Evolutionary conservation across 1,140 invertebrate genomes (phyloP).

Genomic region (Drosophila parabipectinata): DNA sequence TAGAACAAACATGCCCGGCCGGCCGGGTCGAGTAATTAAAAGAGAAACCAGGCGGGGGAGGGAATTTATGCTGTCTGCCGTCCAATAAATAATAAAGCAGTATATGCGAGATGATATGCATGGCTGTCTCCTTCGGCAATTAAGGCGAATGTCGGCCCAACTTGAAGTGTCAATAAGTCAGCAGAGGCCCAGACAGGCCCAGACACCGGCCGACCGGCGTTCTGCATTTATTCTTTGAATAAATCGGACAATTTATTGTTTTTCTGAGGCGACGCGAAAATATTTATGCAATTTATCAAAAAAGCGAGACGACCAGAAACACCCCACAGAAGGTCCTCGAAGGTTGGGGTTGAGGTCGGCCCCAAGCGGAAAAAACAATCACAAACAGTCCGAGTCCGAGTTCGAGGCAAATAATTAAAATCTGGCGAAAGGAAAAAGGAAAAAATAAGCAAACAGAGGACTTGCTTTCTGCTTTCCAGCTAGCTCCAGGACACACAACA

Average conservation of each 20-base stretch:
- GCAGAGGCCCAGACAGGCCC: slow-evolving; percentile 11
- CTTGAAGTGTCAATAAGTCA: slow-evolving; percentile 65
- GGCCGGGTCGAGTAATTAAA: slow-evolving; percentile 15
- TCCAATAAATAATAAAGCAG: slow-evolving; percentile 24
- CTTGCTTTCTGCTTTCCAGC: not conserved
- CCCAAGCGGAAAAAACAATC: slow-evolving; percentile 39
- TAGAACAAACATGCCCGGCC: slow-evolving; percentile 14
- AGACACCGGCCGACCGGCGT: slow-evolving; percentile 30
- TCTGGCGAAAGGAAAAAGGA: slow-evolving; percentile 14
- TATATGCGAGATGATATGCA: not conserved
- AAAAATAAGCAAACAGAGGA: slow-evolving; percentile 18
- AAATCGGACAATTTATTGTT: slow-evolving; percentile 55
- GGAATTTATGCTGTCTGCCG: slow-evolving; percentile 19
- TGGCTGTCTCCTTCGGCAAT: slow-evolving; percentile 51
- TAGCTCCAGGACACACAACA: slow-evolving; percentile 8
- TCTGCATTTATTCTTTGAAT: slow-evolving; percentile 51
- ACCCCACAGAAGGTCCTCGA: slow-evolving; percentile 1
- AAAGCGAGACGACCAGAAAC: not conserved
- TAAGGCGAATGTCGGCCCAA: slow-evolving; percentile 46
- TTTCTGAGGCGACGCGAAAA: slow-evolving; percentile 8
- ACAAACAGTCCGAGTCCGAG: slow-evolving; percentile 16
- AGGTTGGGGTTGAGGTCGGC: slow-evolving; percentile 6
- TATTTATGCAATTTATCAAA: slow-evolving; percentile 41
- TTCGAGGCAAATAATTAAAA: slow-evolving; percentile 55
- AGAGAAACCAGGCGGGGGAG: slow-evolving; percentile 4